A percentile compares a stretch with the other conserved stretches of the same genome.
Conservation (phyloP, 2,888 invertebrate species). For the Lampropteryx suffumata region DNA sequence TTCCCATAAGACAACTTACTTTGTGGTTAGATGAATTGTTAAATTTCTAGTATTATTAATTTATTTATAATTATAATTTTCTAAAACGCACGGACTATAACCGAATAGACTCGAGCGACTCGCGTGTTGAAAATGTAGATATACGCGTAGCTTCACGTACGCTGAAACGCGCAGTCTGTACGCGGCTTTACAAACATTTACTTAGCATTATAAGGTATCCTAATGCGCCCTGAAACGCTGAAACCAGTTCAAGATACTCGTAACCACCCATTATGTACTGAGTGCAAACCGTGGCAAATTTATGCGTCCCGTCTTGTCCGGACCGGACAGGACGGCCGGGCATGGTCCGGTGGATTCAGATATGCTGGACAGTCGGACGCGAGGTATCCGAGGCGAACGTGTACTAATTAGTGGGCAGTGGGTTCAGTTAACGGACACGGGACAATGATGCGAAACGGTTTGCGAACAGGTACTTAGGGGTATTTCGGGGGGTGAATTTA, state of each 20-base stretch:
- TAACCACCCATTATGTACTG: constrained; percentile 3
- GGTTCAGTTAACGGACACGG: not conserved
- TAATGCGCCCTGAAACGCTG: not conserved
- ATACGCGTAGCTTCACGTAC: no score
- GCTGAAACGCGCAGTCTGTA: no score
- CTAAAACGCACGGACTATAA: no score
- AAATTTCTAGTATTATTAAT: no score
- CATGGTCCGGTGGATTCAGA: constrained; percentile 6
- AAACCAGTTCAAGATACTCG: constrained; percentile 2
- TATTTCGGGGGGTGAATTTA: not conserved
- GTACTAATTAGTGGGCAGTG: constrained; percentile 15
- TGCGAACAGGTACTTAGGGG: not conserved
- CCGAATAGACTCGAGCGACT: no score
- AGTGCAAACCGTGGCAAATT: constrained; percentile 17
- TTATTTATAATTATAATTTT: no score
- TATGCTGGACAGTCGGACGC: not conserved
- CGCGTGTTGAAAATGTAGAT: no score
- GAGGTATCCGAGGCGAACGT: constrained; percentile 4
- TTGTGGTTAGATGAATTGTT: no score
- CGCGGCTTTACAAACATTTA: no score
- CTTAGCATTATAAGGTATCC: no score
- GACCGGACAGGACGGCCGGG: constrained; percentile 12
- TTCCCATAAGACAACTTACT: no score
- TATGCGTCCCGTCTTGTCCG: constrained; percentile 20
- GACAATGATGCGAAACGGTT: not conserved